phyloP scores from a whole-genome alignment of 92 coral and sea anemone species.

The Hydrozoanthus gracilis region DNA sequence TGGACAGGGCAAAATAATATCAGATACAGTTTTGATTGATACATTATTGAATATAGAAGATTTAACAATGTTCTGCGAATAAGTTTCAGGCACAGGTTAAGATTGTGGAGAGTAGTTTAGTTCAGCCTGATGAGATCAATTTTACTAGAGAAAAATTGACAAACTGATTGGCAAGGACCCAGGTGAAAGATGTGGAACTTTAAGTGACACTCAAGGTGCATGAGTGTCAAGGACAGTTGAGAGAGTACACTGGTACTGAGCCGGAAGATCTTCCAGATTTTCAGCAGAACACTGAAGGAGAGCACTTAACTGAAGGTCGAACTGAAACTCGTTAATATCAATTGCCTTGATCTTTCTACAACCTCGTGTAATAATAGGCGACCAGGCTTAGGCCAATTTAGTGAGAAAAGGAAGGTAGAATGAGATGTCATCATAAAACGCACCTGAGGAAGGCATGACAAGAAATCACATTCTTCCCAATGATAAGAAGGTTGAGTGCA shows the following conservation, averaged over 20 bases:
- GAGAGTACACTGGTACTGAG: not conserved
- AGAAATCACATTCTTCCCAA: not conserved
- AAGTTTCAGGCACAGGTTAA: too few relatives aligned
- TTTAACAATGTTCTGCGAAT: too few relatives aligned
- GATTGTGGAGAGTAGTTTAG: too few relatives aligned
- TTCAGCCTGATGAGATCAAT: too few relatives aligned
- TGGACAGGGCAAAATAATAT: too few relatives aligned
- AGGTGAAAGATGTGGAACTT: too few relatives aligned
- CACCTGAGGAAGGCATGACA: not conserved
- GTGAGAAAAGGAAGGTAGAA: not conserved
- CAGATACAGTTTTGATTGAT: too few relatives aligned
- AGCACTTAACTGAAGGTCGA: not conserved
- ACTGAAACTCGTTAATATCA: not conserved
- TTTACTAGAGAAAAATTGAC: too few relatives aligned
- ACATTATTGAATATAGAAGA: too few relatives aligned
- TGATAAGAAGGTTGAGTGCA: not conserved
- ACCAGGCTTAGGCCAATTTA: not conserved
- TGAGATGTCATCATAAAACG: not conserved
- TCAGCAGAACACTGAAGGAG: not conserved
- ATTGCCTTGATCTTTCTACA: constrained; percentile 2
- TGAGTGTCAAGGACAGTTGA: not conserved
- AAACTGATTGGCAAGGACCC: too few relatives aligned
- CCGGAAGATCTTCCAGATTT: not conserved
- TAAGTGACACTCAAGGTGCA: not conserved
- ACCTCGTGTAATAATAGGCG: not conserved